Evolutionary conservation across 2,113 vertebrate genomes (phyloP), one percentile per base, ranked within the genome.

Genomic region (Pungitius pungitius): DNA sequence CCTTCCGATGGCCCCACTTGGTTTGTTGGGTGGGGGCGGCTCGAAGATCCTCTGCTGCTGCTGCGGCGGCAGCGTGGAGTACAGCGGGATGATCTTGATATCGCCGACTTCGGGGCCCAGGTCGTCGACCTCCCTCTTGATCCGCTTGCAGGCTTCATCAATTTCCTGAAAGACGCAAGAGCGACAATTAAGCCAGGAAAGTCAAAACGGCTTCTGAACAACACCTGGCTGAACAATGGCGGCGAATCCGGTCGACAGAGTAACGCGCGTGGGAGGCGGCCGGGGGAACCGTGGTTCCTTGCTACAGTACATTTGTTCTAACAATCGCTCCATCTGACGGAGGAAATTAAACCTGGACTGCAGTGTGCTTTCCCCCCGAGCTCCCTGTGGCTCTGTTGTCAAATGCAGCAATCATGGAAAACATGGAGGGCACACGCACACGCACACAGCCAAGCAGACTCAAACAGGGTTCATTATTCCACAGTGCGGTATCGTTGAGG

Each of bases 31-130:
- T 61, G 97, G 97, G 0, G 97, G 96, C 27, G 97, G 95, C 83
- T 99, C 97, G 77, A 99, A 99, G 92, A 99, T 98, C 74, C 96
- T 94, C 77, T 98, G 97, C 75, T 99, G 97, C 57, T 99, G 97
- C 80, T 98, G 97, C 0, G 96, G 97, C 65, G 97, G 97, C 84
- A 99, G 94, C 0, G 97, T 99, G 22, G 97, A 99, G 87, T 99
- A 99, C 52, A 99, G 91, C 0, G 97, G 97, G 93, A 99, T 98
- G 94, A 98, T 98, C 93, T 98, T 99, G 88, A 99, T 97, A 83
- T 99, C 96, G 9, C 97, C 97, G 75, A 97, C 97, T 83, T 98
- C 96, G 10, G 96, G 96, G 15, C 97, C 97, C 81, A 98, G 93
- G 85, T 99, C 96, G 85, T 99, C 97, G 20, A 99, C 95, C 90